Evolutionary conservation across 2,888 invertebrate species (phyloP).

Genomic region (Drosophila mimetica): DNA sequence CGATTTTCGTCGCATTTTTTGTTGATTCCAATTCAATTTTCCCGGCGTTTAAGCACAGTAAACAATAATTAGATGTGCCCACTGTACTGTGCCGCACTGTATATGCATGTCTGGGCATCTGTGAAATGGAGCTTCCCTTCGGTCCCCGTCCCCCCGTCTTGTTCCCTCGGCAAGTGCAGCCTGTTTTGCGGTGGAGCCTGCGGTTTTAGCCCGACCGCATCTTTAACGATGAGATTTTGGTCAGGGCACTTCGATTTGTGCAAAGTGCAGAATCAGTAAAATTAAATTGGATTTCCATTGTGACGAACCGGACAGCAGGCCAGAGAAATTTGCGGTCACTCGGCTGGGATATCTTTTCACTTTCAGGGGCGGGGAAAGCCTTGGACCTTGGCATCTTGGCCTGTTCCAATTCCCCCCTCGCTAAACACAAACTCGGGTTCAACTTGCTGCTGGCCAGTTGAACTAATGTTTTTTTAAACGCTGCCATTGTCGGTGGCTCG

Average conservation of each 20-base stretch:
- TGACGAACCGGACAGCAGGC: slow-evolving; percentile 70
- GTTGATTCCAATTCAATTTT: slow-evolving; percentile 80
- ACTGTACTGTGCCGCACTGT: slow-evolving; percentile 34
- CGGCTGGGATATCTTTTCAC: slow-evolving; percentile 42
- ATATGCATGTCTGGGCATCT: slow-evolving; percentile 32
- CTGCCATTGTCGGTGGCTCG: slow-evolving; percentile 41
- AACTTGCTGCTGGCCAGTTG: slow-evolving; percentile 36
- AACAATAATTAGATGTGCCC: slow-evolving; percentile 79
- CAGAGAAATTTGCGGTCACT: slow-evolving; percentile 52
- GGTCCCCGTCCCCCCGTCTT: neutral
- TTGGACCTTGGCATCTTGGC: slow-evolving; percentile 14
- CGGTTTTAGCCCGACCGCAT: slow-evolving; percentile 44
- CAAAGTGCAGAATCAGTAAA: slow-evolving; percentile 79
- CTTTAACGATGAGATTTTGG: slow-evolving; percentile 58
- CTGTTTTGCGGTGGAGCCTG: slow-evolving; percentile 34
- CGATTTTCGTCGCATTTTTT: slow-evolving; percentile 72
- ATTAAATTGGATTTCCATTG: slow-evolving; percentile 79
- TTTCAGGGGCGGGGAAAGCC: slow-evolving; percentile 7
- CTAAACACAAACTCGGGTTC: slow-evolving; percentile 50
- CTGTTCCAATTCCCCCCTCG: slow-evolving; percentile 11
- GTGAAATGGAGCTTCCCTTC: slow-evolving; percentile 8
- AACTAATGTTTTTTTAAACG: slow-evolving; percentile 78
- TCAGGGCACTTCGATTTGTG: slow-evolving; percentile 63
- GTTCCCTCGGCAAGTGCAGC: slow-evolving; percentile 23
- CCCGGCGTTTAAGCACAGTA: slow-evolving; percentile 76